Conservation (phyloP, 2,113 vertebrate genomes). For the Struthidea cinerea region DNA sequence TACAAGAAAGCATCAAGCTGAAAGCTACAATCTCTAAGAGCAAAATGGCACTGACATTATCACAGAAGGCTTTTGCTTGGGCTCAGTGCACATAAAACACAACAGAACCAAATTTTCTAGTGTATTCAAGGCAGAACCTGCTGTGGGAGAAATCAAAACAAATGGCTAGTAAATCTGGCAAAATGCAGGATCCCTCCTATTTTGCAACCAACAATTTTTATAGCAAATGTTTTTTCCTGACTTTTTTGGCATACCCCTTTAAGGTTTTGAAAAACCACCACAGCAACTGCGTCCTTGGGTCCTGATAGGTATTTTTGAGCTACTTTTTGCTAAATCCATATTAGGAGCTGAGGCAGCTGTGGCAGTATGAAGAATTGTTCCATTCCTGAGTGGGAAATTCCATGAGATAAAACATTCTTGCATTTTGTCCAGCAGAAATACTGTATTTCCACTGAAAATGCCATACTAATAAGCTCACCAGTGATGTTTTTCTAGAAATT, state of each 20-base stretch:
- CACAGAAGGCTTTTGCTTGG: background rate
- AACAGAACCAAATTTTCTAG: background rate
- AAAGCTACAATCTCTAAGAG: constrained; percentile 19
- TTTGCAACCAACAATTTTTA: background rate
- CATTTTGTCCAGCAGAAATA: constrained; percentile 62
- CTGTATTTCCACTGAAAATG: constrained; percentile 55
- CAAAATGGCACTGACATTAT: constrained; percentile 24
- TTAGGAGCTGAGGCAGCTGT: constrained; percentile 35
- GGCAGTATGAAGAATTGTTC: constrained; percentile 50
- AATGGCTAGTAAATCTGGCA: background rate
- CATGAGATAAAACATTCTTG: constrained; percentile 67
- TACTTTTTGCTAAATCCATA: constrained; percentile 55
- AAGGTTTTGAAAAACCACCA: constrained; percentile 19
- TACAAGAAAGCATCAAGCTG: background rate
- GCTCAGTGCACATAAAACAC: background rate
- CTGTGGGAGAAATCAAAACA: constrained; percentile 14
- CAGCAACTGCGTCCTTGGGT: background rate
- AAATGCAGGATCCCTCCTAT: background rate
- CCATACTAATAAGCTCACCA: constrained; percentile 11
- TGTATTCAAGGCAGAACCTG: background rate
- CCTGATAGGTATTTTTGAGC: constrained; percentile 44
- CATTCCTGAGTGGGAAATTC: constrained; percentile 67
- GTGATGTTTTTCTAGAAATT: constrained; percentile 17
- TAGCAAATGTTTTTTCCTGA: background rate
- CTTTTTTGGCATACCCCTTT: background rate